Evolutionary conservation across 2,113 vertebrate species (phyloP).

Genomic region (Lamprotornis superbus): DNA sequence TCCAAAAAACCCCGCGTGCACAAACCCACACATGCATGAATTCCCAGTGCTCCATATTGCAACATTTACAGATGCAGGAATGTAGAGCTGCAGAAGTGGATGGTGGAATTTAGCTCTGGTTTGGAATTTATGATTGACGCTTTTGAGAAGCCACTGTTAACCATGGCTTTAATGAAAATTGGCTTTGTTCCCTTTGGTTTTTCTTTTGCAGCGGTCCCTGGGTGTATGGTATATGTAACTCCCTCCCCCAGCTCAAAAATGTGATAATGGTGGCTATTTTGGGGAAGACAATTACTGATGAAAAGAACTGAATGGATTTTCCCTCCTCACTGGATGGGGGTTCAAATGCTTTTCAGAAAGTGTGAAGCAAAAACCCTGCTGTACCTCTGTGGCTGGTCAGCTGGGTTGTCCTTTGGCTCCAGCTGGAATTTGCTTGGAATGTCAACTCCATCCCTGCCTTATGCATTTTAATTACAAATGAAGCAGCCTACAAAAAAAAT

Average conservation of each 20-base stretch:
- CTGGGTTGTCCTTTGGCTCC: constrained; percentile 11
- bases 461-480: constrained; percentile 58
- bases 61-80: not conserved
- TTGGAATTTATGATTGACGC: constrained; percentile 38
- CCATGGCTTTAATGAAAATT: constrained; percentile 23
- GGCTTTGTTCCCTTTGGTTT: constrained; percentile 57
- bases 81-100: not conserved
- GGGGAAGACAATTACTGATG: constrained; percentile 13
- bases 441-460: constrained; percentile 26
- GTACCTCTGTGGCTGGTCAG: constrained; percentile 2
- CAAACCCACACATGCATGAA: not conserved
- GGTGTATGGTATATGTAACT: not conserved
- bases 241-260: constrained; percentile 19
- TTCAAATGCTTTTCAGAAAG: constrained; percentile 50
- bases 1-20: not conserved
- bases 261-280: constrained; percentile 17
- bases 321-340: not conserved
- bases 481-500: not conserved
- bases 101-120: not conserved
- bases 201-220: not conserved
- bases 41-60: not conserved
- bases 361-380: constrained; percentile 23
- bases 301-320: constrained; percentile 36
- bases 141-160: not conserved
- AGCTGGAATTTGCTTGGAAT: constrained; percentile 25